phyloP scores from a whole-genome alignment of 2,888 invertebrate genomes.

The Chouioia cunea region DNA sequence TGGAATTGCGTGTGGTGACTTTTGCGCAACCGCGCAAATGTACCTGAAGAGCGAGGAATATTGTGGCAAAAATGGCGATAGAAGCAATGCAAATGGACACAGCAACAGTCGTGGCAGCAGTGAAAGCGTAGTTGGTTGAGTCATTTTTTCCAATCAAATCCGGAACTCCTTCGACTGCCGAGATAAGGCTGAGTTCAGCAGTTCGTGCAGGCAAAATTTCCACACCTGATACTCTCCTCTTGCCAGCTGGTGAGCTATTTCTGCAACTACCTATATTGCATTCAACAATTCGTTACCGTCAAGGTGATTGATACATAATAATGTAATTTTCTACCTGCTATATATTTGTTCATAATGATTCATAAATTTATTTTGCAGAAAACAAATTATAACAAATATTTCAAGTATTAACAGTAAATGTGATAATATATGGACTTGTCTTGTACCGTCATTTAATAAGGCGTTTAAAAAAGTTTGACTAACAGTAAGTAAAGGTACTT shows the following conservation, averaged over 20 bases:
- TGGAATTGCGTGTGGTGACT: constrained; percentile 43
- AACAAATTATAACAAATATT: too few relatives aligned
- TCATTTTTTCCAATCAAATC: constrained; percentile 49
- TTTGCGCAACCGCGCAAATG: constrained; percentile 49
- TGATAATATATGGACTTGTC: too few relatives aligned
- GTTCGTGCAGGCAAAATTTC: constrained; percentile 61
- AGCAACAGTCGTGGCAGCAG: constrained; percentile 77
- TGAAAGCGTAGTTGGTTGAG: constrained; percentile 69
- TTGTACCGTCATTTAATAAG: too few relatives aligned
- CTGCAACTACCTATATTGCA: constrained; percentile 77
- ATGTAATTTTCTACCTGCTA: too few relatives aligned
- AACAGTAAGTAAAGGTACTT: too few relatives aligned
- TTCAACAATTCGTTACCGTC: neutral
- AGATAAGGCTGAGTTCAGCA: constrained; percentile 50
- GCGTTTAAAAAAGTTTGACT: too few relatives aligned
- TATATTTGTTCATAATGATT: too few relatives aligned
- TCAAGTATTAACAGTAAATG: too few relatives aligned
- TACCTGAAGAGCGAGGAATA: constrained; percentile 82
- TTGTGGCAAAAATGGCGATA: constrained; percentile 77
- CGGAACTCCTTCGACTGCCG: constrained; percentile 40
- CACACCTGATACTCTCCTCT: constrained; percentile 78
- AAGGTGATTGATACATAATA: too few relatives aligned
- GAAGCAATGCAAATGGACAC: constrained; percentile 78
- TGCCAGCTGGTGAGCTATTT: constrained; percentile 80
- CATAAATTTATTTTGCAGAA: too few relatives aligned